phyloP scores from a whole-genome alignment of 1,140 invertebrate species.

The Pantala flavescens region DNA sequence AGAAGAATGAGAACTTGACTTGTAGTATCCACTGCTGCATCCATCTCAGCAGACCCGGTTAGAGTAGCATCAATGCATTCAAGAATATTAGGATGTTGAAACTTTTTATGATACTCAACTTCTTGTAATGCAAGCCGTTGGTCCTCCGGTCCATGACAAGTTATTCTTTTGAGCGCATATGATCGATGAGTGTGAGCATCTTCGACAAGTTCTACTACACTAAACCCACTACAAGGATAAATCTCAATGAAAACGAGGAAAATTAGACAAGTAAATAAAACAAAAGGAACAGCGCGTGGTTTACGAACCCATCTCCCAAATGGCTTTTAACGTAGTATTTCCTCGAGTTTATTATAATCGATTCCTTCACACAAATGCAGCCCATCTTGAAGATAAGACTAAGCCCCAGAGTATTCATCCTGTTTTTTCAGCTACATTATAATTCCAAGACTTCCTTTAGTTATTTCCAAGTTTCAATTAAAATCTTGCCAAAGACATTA shows the following conservation, averaged over 20 bases:
- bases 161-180: slow-evolving; percentile 73
- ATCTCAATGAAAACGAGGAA: too few species aligned
- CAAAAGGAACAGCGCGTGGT: too few species aligned
- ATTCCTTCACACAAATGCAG: slow-evolving; percentile 4
- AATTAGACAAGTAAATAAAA: too few species aligned
- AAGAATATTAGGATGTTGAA: slow-evolving; percentile 69
- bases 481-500: too few species aligned
- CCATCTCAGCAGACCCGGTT: slow-evolving; percentile 40
- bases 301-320: slow-evolving; percentile 10
- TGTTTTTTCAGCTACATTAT: background rate
- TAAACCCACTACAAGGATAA: slow-evolving; percentile 60
- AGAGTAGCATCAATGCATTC: slow-evolving; percentile 60
- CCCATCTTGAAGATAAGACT: slow-evolving; percentile 15
- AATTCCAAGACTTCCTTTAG: too few species aligned
- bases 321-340: slow-evolving; percentile 6
- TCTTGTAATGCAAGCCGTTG: slow-evolving; percentile 61
- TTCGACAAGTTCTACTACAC: slow-evolving; percentile 68
- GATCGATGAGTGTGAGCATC: slow-evolving; percentile 55
- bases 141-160: slow-evolving; percentile 68
- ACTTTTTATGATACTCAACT: slow-evolving; percentile 58
- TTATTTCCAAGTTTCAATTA: too few species aligned
- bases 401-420: slow-evolving; percentile 13
- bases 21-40: slow-evolving; percentile 54
- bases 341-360: background rate
- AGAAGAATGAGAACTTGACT: slow-evolving; percentile 66